phyloP scores from a whole-genome alignment of 2,797 vertebrate species.

The Phoxinus dragarum region DNA sequence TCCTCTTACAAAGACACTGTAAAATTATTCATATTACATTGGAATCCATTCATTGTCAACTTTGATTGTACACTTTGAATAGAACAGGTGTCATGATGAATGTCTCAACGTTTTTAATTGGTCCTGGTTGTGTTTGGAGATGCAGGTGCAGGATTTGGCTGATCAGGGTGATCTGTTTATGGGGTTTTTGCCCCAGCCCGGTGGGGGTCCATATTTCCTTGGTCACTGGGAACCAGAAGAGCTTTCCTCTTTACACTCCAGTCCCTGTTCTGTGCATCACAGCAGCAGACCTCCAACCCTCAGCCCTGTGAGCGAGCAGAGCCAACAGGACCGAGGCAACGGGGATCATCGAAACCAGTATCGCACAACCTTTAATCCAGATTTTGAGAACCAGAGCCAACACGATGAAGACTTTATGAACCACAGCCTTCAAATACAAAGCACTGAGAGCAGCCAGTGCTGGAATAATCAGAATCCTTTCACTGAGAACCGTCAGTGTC shows the following conservation, averaged over 20 bases:
- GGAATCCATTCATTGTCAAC: conserved; percentile 8
- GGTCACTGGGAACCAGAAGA: conserved; percentile 74
- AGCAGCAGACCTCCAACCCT: conserved; percentile 25
- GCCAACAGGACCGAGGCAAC: conserved; percentile 22
- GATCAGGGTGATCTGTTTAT: conserved; percentile 91
- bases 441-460: conserved; percentile 21
- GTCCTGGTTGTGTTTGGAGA: not conserved
- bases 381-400: conserved; percentile 40
- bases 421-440: not conserved
- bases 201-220: conserved; percentile 69
- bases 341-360: conserved; percentile 9
- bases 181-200: conserved; percentile 89
- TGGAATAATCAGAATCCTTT: conserved; percentile 47
- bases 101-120: conserved; percentile 6
- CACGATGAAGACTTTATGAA: conserved; percentile 29
- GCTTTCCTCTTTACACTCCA: conserved; percentile 80
- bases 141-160: conserved; percentile 92
- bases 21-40: conserved; percentile 33
- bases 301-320: conserved; percentile 19
- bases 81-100: conserved; percentile 31
- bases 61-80: not conserved
- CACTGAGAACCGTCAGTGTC: conserved; percentile 2
- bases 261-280: conserved; percentile 75
- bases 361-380: conserved; percentile 47
- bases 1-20: conserved; percentile 59